phyloP scores from a whole-genome alignment of 2,888 invertebrate genomes.

The Oligia latruncula region DNA sequence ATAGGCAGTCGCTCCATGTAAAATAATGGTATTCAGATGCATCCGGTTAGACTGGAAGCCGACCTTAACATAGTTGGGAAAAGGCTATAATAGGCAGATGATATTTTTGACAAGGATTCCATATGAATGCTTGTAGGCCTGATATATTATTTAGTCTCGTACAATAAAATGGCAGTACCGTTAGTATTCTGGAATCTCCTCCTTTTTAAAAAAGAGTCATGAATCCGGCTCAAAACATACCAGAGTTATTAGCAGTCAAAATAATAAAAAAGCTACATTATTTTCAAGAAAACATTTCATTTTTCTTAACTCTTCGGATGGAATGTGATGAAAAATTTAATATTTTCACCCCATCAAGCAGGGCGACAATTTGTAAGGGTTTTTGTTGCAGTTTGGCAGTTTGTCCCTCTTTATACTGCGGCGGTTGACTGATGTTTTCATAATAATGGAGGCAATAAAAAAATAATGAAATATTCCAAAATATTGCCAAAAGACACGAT shows the following conservation, averaged over 20 bases:
- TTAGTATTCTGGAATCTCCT: background rate
- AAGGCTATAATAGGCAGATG: no score
- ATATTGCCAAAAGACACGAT: background rate
- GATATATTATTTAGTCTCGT: background rate
- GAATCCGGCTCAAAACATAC: background rate
- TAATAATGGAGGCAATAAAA: constrained; percentile 2
- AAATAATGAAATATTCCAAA: background rate
- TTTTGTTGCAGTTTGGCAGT: constrained; percentile 48
- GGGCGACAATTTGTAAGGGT: constrained; percentile 15
- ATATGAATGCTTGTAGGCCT: background rate
- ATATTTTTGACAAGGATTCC: no score
- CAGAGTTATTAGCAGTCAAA: background rate
- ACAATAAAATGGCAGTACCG: background rate
- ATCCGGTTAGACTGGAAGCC: no score
- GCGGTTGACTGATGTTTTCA: constrained; percentile 39
- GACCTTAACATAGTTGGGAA: no score
- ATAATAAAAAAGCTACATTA: constrained; percentile 2
- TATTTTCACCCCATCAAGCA: constrained; percentile 47
- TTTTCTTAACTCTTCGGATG: constrained; percentile 18
- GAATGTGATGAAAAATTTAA: constrained; percentile 36
- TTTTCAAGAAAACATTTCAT: constrained; percentile 18
- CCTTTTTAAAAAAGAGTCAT: background rate
- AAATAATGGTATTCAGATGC: no score
- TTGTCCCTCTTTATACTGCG: constrained; percentile 33
- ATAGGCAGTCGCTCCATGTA: no score